Conservation (phyloP, 2,113 vertebrate species). For the Piprites chloris region DNA sequence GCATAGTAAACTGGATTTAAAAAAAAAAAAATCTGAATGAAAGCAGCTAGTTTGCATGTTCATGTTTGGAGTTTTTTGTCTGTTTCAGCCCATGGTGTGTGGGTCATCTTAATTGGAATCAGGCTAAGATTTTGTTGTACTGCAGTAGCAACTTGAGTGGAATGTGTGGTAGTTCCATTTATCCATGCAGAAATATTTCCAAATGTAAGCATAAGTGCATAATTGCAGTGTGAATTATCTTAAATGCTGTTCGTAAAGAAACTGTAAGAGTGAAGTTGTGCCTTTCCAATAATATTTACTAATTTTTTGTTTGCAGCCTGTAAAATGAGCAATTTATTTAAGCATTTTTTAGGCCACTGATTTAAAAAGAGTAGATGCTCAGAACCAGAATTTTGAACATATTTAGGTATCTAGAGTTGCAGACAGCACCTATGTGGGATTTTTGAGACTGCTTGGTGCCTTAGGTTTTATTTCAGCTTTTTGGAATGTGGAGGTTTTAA, state of each 20-base stretch:
- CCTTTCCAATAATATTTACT: neutral
- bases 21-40: neutral
- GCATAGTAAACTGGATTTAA: neutral
- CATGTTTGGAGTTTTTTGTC: neutral
- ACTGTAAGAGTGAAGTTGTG: neutral
- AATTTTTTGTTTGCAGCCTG: neutral
- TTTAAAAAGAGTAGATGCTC: neutral
- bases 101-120: neutral
- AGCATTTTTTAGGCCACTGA: neutral
- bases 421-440: neutral
- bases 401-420: neutral
- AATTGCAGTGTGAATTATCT: neutral
- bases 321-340: neutral
- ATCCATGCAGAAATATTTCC: neutral
- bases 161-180: neutral
- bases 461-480: neutral
- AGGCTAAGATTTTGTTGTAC: neutral
- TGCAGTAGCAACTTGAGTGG: neutral
- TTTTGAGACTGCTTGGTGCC: neutral
- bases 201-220: neutral
- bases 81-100: neutral
- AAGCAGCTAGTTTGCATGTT: neutral
- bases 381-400: neutral
- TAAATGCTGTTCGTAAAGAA: neutral
- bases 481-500: neutral